Base-by-base conservation (phyloP, 2,797 vertebrate genomes). In the Xerus rutilus region DNA sequence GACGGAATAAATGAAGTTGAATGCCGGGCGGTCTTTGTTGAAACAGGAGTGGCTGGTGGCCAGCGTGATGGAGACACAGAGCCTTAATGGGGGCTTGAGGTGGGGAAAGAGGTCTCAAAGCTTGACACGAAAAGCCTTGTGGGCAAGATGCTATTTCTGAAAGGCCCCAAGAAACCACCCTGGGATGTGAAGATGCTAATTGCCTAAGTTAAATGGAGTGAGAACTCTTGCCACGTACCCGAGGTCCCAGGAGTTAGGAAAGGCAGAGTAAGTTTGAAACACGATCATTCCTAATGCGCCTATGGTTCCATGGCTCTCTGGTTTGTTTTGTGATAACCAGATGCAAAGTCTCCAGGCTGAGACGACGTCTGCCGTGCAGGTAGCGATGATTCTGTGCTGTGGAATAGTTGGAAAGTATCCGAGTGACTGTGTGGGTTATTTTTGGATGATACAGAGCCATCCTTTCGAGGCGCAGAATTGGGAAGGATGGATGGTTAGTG, bases 11-110 rank as follows among this genome's bases (percentile, higher is more conserved):
- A 96, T 0, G 1, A 92, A 92, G 85, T 74, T 65, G 52, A 96
- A 91, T 91, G n/a, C n/a, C 97, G 93, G 97, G 97, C 96, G 95
- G 98, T 86, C 96, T 97, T 95, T 93, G 82, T 98, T 92, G 57
- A 70, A 70, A 96, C 81, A 76, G 81, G 72, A 84, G 70, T 39
- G 72, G n/a, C n/a, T 43, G 45, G 70, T 64, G 57, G 72, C 67
- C 86, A 69, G 43, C 70, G 17, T 45, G 79, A 43, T 21, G 14
- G 72, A 43, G 70, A 32, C 15, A 14, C 52, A 35, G 65, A 86
- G 35, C 67, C 72, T 69, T 45, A 70, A 65, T 7, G 8, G 67
- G 23, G 65, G 3, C 70, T 35, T 54, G 89, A 73, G 69, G 39
- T 57, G 47, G 87, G 45, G 43, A 93, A 92, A 95, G 88, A 70